These are phyloP conservation scores for Apotomis capreana DNA, from an alignment of 2,888 invertebrate species.

Conservation along the genomic window DNA sequence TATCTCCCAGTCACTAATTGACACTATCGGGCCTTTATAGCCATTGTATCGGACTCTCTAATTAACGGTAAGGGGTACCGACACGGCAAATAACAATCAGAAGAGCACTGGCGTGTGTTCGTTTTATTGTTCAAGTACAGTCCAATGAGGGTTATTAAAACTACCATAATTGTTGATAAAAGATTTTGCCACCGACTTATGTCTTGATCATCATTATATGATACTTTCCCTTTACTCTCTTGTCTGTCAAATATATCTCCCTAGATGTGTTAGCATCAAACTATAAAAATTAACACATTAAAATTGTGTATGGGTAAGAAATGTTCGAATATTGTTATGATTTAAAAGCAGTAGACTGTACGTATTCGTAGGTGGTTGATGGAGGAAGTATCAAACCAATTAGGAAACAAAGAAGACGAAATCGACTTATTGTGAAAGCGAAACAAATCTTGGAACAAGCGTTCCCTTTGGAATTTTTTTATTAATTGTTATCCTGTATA, in stretches of 20 bases:
- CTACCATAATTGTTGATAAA: no score
- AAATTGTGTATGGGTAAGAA: no score
- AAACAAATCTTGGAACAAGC: background rate
- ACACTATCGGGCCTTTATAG: constrained; percentile 69
- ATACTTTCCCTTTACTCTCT: no score
- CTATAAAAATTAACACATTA: no score
- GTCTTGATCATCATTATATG: no score
- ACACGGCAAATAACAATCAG: constrained; percentile 63
- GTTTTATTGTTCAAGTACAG: constrained; percentile 15
- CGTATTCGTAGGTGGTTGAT: background rate
- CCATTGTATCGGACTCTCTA: constrained; percentile 67
- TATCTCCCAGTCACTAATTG: constrained; percentile 64
- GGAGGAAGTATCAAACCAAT: background rate
- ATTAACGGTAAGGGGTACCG: constrained; percentile 67
- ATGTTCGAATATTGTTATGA: background rate
- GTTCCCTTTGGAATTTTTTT: background rate
- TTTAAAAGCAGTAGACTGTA: background rate
- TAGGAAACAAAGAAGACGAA: background rate
- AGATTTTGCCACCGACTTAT: no score
- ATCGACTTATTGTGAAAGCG: background rate
- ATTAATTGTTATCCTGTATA: background rate
- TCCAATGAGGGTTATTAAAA: background rate
- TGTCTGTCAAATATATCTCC: no score
- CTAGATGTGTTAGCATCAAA: no score
- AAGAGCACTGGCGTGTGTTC: constrained; percentile 49